Percentiles rank a stretch among this genome's conserved stretches.
Evolutionary conservation across 2,888 invertebrate genomes (phyloP).

Genomic region (Brachylomia viminalis): DNA sequence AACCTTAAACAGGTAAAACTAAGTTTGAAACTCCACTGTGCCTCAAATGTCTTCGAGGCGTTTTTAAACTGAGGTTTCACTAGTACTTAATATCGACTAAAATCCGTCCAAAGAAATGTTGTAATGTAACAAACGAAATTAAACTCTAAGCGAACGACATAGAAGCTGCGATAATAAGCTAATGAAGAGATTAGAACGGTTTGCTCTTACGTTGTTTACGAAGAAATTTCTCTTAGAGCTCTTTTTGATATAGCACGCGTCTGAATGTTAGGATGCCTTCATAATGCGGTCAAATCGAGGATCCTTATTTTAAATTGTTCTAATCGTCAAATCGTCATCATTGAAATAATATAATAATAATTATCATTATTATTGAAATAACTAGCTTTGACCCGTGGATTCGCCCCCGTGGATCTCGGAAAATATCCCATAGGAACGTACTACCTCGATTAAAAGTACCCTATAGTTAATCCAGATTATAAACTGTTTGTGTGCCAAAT

Average conservation of each 20-base stretch:
- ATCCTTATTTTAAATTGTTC: background rate
- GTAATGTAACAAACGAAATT: slow-evolving; percentile 66
- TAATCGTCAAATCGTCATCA: background rate
- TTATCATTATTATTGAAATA: too few species aligned
- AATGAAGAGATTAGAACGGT: slow-evolving; percentile 80
- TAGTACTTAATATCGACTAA: slow-evolving; percentile 73
- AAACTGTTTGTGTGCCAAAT: too few species aligned
- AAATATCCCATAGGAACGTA: too few species aligned
- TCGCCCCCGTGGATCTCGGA: too few species aligned
- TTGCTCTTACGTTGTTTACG: slow-evolving; percentile 73
- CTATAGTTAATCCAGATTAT: too few species aligned
- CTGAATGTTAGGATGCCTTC: slow-evolving; percentile 55
- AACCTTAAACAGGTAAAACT: background rate
- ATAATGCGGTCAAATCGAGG: background rate
- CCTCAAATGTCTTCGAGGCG: slow-evolving; percentile 19
- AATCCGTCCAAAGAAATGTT: slow-evolving; percentile 72
- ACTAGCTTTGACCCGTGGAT: too few species aligned
- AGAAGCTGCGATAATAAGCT: slow-evolving; percentile 68
- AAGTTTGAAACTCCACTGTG: slow-evolving; percentile 30
- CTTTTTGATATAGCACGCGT: slow-evolving; percentile 80
- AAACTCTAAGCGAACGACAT: slow-evolving; percentile 66
- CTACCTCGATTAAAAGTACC: too few species aligned
- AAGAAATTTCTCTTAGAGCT: slow-evolving; percentile 75
- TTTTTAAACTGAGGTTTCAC: slow-evolving; percentile 32
- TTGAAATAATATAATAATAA: background rate